A percentile compares a stretch with the other conserved stretches of the same genome.
phyloP scores from a whole-genome alignment of 92 coral and sea anemone genomes.

The Epizoanthus fatuus region DNA sequence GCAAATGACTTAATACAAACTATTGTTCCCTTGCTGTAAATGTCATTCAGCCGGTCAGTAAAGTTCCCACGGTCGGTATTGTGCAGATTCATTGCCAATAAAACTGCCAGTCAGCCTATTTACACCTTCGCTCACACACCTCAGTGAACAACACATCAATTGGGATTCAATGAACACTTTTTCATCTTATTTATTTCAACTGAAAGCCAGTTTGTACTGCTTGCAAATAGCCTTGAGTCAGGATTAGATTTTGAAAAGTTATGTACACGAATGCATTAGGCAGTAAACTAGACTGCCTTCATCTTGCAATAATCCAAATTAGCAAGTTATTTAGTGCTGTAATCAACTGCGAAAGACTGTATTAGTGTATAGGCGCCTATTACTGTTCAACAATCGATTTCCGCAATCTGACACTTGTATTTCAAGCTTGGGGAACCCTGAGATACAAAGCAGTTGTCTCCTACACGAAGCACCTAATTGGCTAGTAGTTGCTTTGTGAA shows the following conservation, averaged over 20 bases:
- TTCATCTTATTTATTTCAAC: not conserved
- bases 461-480: not conserved
- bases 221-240: too few species aligned
- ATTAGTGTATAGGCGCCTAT: not conserved
- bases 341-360: slow-evolving; percentile 1
- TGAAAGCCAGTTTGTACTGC: too few species aligned
- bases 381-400: slow-evolving; percentile 31
- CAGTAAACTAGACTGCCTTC: slow-evolving; percentile 5
- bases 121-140: not conserved
- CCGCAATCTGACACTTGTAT: slow-evolving; percentile 17
- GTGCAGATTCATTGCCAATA: slow-evolving; percentile 7
- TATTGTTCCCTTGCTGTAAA: too few species aligned
- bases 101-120: not conserved
- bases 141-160: not conserved
- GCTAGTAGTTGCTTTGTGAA: not conserved
- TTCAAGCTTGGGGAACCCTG: not conserved
- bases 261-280: too few species aligned
- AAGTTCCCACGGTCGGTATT: slow-evolving; percentile 14
- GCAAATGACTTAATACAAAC: too few species aligned
- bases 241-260: too few species aligned
- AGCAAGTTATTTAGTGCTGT: not conserved
- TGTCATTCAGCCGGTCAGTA: not conserved
- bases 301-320: not conserved
- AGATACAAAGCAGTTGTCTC: not conserved
- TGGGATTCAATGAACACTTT: not conserved